These are phyloP conservation scores for Desoria tigrina DNA, from an alignment of 2,888 invertebrate genomes.

Conservation along the genomic window DNA sequence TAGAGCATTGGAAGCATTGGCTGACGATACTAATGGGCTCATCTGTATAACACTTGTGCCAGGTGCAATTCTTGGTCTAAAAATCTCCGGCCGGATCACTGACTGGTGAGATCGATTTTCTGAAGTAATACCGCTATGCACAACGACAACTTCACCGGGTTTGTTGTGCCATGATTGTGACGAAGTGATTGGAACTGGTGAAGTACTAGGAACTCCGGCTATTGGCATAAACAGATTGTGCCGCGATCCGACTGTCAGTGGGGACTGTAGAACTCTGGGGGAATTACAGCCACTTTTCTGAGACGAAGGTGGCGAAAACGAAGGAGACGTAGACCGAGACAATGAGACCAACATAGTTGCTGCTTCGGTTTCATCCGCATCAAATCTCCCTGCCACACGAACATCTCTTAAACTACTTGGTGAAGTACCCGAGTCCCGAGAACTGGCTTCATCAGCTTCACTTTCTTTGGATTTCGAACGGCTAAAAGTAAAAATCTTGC, in stretches of 20 bases:
- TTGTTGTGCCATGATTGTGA: constrained; percentile 47
- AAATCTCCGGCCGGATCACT: constrained; percentile 53
- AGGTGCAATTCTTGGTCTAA: constrained; percentile 41
- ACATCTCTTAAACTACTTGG: constrained; percentile 48
- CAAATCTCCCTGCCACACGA: constrained; percentile 70
- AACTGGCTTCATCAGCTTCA: constrained; percentile 52
- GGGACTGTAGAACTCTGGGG: constrained; percentile 70
- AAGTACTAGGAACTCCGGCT: constrained; percentile 59
- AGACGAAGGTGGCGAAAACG: constrained; percentile 73
- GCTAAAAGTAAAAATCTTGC: constrained; percentile 22
- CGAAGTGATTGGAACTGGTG: constrained; percentile 47
- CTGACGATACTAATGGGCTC: constrained; percentile 63
- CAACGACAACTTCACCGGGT: constrained; percentile 19
- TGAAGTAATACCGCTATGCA: background rate
- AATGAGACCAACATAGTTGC: constrained; percentile 85
- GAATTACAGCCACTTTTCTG: constrained; percentile 65
- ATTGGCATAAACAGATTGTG: constrained; percentile 93
- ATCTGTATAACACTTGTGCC: constrained; percentile 80
- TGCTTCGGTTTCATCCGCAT: constrained; percentile 93
- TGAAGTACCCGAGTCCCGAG: constrained; percentile 52
- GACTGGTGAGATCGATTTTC: constrained; percentile 37
- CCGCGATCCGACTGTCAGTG: constrained; percentile 69
- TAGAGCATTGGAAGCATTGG: constrained; percentile 12
- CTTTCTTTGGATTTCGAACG: constrained; percentile 53
- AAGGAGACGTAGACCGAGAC: constrained; percentile 86